Conservation (phyloP, 2,888 invertebrate genomes). For the Dichetophora obliterata region DNA sequence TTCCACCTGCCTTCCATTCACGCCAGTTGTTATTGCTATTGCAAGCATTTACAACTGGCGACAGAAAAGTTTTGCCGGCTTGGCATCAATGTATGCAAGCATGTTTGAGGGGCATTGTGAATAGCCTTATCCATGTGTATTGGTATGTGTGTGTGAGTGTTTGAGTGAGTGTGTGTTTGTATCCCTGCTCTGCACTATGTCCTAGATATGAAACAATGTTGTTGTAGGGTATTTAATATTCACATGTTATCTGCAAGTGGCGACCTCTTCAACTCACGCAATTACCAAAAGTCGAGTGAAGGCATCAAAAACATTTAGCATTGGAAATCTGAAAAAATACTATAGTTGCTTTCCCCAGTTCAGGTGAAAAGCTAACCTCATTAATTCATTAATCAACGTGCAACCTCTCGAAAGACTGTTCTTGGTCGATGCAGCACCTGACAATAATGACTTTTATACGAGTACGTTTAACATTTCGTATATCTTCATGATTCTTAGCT, state of each 20-base stretch:
- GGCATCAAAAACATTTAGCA: not conserved
- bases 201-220: slow-evolving; percentile 22
- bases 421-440: slow-evolving; percentile 44
- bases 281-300: not conserved
- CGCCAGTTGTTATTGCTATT: not conserved
- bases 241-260: slow-evolving; percentile 23
- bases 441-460: slow-evolving; percentile 44
- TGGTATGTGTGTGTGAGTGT: not conserved
- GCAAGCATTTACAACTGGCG: slow-evolving; percentile 24
- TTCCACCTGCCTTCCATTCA: slow-evolving; percentile 5
- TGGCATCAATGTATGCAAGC: not conserved
- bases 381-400: slow-evolving; percentile 49
- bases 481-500: not conserved
- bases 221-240: slow-evolving; percentile 24
- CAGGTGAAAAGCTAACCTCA: slow-evolving; percentile 47
- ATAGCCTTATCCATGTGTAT: not conserved
- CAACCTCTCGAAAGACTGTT: slow-evolving; percentile 40
- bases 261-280: slow-evolving; percentile 28
- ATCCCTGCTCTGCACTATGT: slow-evolving; percentile 6
- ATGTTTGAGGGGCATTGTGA: not conserved
- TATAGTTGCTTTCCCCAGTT: slow-evolving; percentile 22
- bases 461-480: not conserved
- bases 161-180: not conserved
- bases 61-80: slow-evolving; percentile 14
- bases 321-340: not conserved